phyloP scores from a whole-genome alignment of 2,113 vertebrate species.

The Garra rufa region DNA sequence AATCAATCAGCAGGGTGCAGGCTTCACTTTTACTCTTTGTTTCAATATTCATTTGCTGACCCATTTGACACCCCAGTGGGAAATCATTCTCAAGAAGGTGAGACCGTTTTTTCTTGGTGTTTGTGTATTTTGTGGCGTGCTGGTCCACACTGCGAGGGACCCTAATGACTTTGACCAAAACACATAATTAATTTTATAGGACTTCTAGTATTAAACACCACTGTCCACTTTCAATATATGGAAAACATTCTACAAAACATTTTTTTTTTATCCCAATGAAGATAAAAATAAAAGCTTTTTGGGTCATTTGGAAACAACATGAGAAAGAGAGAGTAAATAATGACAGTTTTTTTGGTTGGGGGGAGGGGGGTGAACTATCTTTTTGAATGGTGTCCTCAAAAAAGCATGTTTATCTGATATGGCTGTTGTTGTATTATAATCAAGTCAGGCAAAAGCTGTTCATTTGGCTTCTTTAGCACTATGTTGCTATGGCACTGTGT shows the following conservation, averaged over 20 bases:
- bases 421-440: conserved; percentile 32
- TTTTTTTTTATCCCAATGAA: not conserved
- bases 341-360: not conserved
- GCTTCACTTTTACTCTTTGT: not conserved
- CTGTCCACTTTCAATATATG: not conserved
- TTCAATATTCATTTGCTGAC: not conserved
- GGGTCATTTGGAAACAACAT: not conserved
- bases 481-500: conserved; percentile 53
- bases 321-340: not conserved
- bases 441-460: conserved; percentile 43
- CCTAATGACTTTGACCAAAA: conserved; percentile 29
- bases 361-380: not conserved
- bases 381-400: conserved; percentile 1
- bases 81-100: conserved; percentile 47
- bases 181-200: conserved; percentile 4
- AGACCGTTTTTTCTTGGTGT: not conserved
- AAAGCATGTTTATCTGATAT: conserved; percentile 24
- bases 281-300: not conserved
- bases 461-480: conserved; percentile 13
- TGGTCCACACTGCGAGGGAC: not conserved
- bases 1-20: not conserved
- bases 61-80: conserved; percentile 14
- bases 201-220: not conserved
- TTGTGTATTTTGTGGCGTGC: conserved; percentile 14
- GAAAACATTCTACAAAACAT: not conserved